Base-by-base conservation (phyloP, 1,140 invertebrate species). In the Lucilia cuprina region DNA sequence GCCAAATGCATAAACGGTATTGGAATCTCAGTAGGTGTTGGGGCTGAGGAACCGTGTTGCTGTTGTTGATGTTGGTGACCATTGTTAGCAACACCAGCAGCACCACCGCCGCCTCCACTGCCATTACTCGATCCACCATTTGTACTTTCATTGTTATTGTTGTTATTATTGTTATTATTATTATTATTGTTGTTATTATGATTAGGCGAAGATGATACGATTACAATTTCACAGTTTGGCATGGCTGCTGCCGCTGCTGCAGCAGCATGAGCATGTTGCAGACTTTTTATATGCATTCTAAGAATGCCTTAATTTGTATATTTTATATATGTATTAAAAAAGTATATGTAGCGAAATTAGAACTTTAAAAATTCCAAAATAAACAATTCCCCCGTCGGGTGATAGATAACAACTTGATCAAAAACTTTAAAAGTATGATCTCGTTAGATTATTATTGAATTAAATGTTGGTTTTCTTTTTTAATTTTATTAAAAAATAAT, bases 211-310 rank as follows among this genome's bases (percentile, higher is more conserved):
- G 89, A 86, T 84, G 89, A 85, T 85, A 90, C 89, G 86, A 90
- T 90, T 74, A 90, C 89, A 85, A 90, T 90, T 84, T 90, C 89
- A 85, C 89, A 90, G 87, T 90, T 90, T 82, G 87, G 88, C 89
- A 90, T 90, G 77, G 89, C 86, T 84, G 89, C 88, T 74, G 89
- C 87, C 82, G 89, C 89, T 82, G 88, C 84, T 80, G 77, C 77
- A 80, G 88, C 88, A 75, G 87, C 86, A 87, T 90, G 89, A 85
- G 89, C 89, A 86, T 90, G 89, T 84, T 89, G 89, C 87, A 90
- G 86, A 83, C 85, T 90, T 85, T 90, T 90, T 85, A 90, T 90
- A 87, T 90, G 89, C 89, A 90, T 90, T 87, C 30, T 65, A 80
- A n/a, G 77, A 80, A 80, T 84, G 35, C 41, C 19, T 70, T 21